These are phyloP conservation scores for Apotomis betuletana DNA, from an alignment of 2,888 invertebrate species.

Conservation along the genomic window DNA sequence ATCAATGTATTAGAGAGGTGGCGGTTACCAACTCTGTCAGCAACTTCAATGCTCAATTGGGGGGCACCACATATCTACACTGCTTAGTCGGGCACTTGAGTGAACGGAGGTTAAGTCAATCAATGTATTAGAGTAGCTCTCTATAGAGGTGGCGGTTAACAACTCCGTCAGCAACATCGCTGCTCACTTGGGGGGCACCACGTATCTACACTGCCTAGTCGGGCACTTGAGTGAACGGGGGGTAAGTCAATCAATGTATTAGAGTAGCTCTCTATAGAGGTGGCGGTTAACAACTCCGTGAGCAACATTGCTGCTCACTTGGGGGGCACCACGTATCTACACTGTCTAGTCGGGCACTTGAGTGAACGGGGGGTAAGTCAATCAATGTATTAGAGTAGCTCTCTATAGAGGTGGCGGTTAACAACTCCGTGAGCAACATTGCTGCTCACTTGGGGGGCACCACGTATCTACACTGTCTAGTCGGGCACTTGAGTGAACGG, in stretches of 20 bases:
- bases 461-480: no score
- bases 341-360: slow-evolving; percentile 90
- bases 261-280: no score
- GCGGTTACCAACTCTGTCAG: slow-evolving; percentile 89
- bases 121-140: neutral
- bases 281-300: slow-evolving; percentile 87
- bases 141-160: slow-evolving; percentile 65
- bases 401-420: slow-evolving; percentile 51
- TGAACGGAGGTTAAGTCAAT: no score
- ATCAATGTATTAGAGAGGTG: slow-evolving; percentile 53
- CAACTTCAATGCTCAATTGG: slow-evolving; percentile 91
- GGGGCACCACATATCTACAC: slow-evolving; percentile 91
- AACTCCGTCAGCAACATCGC: slow-evolving; percentile 84
- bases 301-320: slow-evolving; percentile 91
- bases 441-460: no score
- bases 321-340: slow-evolving; percentile 91
- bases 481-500: no score
- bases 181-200: slow-evolving; percentile 88
- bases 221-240: no score
- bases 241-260: no score
- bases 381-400: no score
- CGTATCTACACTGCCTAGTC: slow-evolving; percentile 87
- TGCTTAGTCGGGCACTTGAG: slow-evolving; percentile 85
- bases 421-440: slow-evolving; percentile 86
- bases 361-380: slow-evolving; percentile 89